Percentiles rank a stretch among this genome's conserved stretches.
Evolutionary conservation across 2,113 vertebrate species (phyloP).

Genomic region (Gobius niger): DNA sequence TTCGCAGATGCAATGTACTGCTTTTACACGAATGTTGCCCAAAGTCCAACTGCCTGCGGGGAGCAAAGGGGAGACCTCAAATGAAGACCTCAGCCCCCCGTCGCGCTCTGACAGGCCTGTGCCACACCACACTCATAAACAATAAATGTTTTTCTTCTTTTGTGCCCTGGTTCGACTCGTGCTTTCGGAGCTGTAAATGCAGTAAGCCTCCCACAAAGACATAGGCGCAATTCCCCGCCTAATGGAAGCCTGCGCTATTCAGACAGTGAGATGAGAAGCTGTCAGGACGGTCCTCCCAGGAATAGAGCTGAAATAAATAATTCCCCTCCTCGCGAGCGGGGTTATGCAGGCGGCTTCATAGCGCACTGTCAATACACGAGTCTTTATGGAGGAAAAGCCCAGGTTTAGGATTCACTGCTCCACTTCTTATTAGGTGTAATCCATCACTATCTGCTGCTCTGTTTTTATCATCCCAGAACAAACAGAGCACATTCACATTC

Average conservation of each 20-base stretch:
- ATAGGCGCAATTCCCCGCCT: conserved; percentile 46
- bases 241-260: conserved; percentile 63
- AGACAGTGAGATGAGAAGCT: conserved; percentile 62
- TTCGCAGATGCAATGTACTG: conserved; percentile 71
- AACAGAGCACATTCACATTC: not conserved
- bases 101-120: conserved; percentile 68
- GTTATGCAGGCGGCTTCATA: conserved; percentile 33
- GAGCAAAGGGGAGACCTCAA: conserved; percentile 63
- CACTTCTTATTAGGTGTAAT: conserved; percentile 37
- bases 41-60: conserved; percentile 59
- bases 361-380: conserved; percentile 37
- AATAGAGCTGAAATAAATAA: conserved; percentile 68
- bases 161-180: conserved; percentile 60
- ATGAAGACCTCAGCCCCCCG: conserved; percentile 69
- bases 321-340: conserved; percentile 46
- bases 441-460: conserved; percentile 23
- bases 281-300: conserved; percentile 58
- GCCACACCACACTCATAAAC: conserved; percentile 72
- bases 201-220: conserved; percentile 41
- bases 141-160: conserved; percentile 81
- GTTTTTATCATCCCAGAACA: conserved; percentile 18
- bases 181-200: conserved; percentile 46
- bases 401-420: conserved; percentile 37
- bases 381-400: conserved; percentile 27
- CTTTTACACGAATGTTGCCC: conserved; percentile 73